Evolutionary conservation across 2,113 vertebrate species (phyloP).

Genomic region (Aldabrachelys gigantea): DNA sequence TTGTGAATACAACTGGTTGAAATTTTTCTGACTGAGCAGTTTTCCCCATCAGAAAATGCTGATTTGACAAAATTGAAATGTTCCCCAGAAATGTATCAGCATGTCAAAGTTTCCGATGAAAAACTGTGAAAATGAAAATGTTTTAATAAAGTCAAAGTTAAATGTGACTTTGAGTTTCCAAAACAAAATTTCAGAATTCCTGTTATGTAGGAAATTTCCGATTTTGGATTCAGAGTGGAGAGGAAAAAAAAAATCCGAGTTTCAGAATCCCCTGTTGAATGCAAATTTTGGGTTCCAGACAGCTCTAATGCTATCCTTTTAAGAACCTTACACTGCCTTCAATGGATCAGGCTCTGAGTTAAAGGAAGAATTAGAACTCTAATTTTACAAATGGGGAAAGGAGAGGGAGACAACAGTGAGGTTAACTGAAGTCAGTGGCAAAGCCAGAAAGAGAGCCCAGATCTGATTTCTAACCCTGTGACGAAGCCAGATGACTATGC

Average conservation of each 20-base stretch:
- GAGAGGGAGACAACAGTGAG: neutral
- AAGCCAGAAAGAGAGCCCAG: neutral
- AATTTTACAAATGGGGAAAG: neutral
- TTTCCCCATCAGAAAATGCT: neutral
- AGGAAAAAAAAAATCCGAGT: neutral
- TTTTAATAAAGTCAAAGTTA: neutral
- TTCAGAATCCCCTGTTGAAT: neutral
- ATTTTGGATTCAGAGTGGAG: neutral
- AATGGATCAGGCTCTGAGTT: neutral
- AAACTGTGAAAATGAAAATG: neutral
- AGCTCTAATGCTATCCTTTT: neutral
- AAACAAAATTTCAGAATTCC: neutral
- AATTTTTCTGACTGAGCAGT: neutral
- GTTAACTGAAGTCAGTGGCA: neutral
- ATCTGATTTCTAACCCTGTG: neutral
- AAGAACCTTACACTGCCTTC: neutral
- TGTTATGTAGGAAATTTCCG: neutral
- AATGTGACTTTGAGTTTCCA: neutral
- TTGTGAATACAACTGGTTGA: neutral
- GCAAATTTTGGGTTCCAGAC: neutral
- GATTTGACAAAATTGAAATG: neutral
- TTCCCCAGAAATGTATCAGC: neutral
- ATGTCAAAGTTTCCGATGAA: neutral
- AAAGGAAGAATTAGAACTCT: neutral
- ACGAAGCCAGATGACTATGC: neutral